Evolutionary conservation across 1,140 invertebrate species (phyloP).

Genomic region (Rhyzopertha dominica): DNA sequence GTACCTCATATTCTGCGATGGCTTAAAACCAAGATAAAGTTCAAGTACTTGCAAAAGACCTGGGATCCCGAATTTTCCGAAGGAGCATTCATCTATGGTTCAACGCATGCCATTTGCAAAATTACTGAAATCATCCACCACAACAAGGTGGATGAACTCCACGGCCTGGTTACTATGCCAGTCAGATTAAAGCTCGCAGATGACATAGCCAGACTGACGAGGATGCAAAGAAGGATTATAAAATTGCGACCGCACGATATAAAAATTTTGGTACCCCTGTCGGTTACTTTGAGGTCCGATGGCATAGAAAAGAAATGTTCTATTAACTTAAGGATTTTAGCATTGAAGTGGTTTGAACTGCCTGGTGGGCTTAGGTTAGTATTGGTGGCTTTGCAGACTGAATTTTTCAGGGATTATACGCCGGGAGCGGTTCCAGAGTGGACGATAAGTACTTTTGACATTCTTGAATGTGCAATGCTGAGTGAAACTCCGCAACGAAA

Average conservation of each 20-base stretch:
- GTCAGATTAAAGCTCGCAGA: slow-evolving; percentile 28
- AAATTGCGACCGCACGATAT: slow-evolving; percentile 37
- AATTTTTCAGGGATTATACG: slow-evolving; percentile 39
- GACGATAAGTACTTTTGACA: slow-evolving; percentile 39
- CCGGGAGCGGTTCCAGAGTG: slow-evolving; percentile 31
- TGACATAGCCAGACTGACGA: slow-evolving; percentile 31
- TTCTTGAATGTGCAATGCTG: slow-evolving; percentile 39
- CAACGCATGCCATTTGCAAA: slow-evolving; percentile 36
- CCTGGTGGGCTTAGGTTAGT: slow-evolving; percentile 30
- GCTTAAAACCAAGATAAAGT: slow-evolving; percentile 38
- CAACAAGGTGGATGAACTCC: slow-evolving; percentile 29
- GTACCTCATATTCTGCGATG: slow-evolving; percentile 39
- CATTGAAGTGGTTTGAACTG: slow-evolving; percentile 37
- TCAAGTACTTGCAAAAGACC: slow-evolving; percentile 36
- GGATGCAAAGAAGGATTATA: slow-evolving; percentile 34
- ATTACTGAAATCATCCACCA: slow-evolving; percentile 40
- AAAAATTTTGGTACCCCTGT: slow-evolving; percentile 41
- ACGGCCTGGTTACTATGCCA: slow-evolving; percentile 29
- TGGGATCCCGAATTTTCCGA: slow-evolving; percentile 43
- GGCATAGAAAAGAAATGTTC: slow-evolving; percentile 27
- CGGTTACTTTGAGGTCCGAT: slow-evolving; percentile 26
- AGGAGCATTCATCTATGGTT: slow-evolving; percentile 43
- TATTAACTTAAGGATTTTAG: slow-evolving; percentile 28
- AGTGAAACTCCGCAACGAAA: slow-evolving; percentile 13
- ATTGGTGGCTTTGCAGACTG: slow-evolving; percentile 39